phyloP scores from a whole-genome alignment of 1,140 invertebrate genomes.

The Hesperophylax magnus region DNA sequence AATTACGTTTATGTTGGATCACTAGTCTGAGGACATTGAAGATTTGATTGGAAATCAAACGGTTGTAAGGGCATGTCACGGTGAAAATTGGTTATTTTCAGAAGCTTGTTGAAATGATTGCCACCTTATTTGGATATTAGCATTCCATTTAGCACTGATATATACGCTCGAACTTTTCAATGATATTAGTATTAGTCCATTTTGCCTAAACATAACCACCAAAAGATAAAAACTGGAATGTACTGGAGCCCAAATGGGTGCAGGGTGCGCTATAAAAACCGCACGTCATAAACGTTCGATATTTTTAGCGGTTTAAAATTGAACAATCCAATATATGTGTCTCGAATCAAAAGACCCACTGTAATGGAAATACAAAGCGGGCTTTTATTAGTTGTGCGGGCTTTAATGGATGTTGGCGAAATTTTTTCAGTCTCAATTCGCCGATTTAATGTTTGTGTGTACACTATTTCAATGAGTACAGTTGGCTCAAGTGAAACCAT shows the following conservation, averaged over 20 bases:
- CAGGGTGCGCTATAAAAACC: neutral
- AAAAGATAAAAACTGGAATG: too few relatives aligned
- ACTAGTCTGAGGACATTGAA: slow-evolving; percentile 14
- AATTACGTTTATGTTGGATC: slow-evolving; percentile 1
- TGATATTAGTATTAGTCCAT: too few relatives aligned
- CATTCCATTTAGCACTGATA: too few relatives aligned
- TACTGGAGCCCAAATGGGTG: neutral
- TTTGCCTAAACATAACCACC: too few relatives aligned
- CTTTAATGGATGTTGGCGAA: slow-evolving; percentile 39
- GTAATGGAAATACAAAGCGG: slow-evolving; percentile 46
- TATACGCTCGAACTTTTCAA: too few relatives aligned
- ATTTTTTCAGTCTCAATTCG: slow-evolving; percentile 41
- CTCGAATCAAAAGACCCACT: slow-evolving; percentile 43
- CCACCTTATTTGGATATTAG: too few relatives aligned
- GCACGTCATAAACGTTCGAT: slow-evolving; percentile 33
- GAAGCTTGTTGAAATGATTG: neutral
- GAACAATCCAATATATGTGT: slow-evolving; percentile 48
- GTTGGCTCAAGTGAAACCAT: neutral
- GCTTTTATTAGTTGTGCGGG: slow-evolving; percentile 36
- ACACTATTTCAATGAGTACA: slow-evolving; percentile 2
- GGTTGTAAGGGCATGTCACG: slow-evolving; percentile 5
- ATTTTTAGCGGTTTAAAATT: slow-evolving; percentile 49
- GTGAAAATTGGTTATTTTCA: slow-evolving; percentile 20
- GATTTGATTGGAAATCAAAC: slow-evolving; percentile 39
- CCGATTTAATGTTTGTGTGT: slow-evolving; percentile 20